These are phyloP conservation scores for Criorhina ranunculi DNA, from an alignment of 2,888 invertebrate genomes.

Conservation along the genomic window DNA sequence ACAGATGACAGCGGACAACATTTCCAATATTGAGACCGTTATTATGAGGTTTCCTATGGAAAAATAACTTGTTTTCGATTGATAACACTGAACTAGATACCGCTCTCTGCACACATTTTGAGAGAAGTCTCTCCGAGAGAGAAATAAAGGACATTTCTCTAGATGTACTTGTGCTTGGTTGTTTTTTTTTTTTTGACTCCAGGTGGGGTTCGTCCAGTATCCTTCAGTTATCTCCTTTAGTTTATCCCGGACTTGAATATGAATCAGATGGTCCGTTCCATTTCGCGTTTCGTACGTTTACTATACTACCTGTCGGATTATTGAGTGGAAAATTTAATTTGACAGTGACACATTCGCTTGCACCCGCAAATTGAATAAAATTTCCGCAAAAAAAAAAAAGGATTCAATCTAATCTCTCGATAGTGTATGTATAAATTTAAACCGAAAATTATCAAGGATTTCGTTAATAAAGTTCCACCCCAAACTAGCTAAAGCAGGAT, in stretches of 20 bases:
- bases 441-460: background rate
- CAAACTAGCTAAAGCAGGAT: slow-evolving; percentile 1
- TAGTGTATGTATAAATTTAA: background rate
- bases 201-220: slow-evolving; percentile 80
- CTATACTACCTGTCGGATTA: slow-evolving; percentile 75
- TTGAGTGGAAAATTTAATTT: slow-evolving; percentile 48
- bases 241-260: slow-evolving; percentile 79
- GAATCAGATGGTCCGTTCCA: slow-evolving; percentile 79
- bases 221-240: slow-evolving; percentile 79
- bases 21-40: slow-evolving; percentile 55
- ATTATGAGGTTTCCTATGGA: background rate
- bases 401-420: background rate
- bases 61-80: slow-evolving; percentile 27
- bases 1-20: slow-evolving; percentile 54
- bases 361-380: background rate
- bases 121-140: slow-evolving; percentile 41
- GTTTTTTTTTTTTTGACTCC: slow-evolving; percentile 66
- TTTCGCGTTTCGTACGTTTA: slow-evolving; percentile 62
- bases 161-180: slow-evolving; percentile 25
- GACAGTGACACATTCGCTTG: slow-evolving; percentile 32
- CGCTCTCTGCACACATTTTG: slow-evolving; percentile 33
- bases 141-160: slow-evolving; percentile 40
- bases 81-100: slow-evolving; percentile 46
- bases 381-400: background rate
- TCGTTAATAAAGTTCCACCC: background rate